Percentiles rank a stretch among this genome's conserved stretches.
Conservation (phyloP, 2,797 vertebrate species). For the Podarcis lilfordi region DNA sequence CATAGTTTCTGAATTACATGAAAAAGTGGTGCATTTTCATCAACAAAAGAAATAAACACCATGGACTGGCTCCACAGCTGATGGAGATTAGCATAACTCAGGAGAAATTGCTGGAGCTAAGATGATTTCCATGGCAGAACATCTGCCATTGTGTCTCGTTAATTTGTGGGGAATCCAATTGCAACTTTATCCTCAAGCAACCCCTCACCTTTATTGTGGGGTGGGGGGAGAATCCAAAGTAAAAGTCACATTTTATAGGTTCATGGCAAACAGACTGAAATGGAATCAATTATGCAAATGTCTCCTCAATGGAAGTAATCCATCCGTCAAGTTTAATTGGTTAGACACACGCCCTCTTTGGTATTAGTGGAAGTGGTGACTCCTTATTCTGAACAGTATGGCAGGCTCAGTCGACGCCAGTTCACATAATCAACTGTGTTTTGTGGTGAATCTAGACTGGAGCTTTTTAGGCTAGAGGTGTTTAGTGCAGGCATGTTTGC, state of each 20-base stretch:
- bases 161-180: background rate
- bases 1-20: background rate
- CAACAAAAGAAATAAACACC: background rate
- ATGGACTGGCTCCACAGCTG: background rate
- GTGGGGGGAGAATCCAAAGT: background rate
- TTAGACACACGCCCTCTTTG: background rate
- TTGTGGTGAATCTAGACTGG: background rate
- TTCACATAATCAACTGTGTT: background rate
- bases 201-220: background rate
- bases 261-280: background rate
- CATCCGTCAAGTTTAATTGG: background rate
- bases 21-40: background rate
- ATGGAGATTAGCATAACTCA: slow-evolving; percentile 7
- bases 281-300: background rate
- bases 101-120: background rate
- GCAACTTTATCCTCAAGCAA: background rate
- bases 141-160: background rate
- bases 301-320: background rate
- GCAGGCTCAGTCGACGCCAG: background rate
- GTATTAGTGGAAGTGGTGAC: background rate
- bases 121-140: background rate
- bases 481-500: no score
- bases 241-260: background rate
- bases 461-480: background rate
- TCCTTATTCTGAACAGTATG: background rate